Evolutionary conservation across 2,888 invertebrate genomes (phyloP).

Genomic region (Drosophila glabriapex): DNA sequence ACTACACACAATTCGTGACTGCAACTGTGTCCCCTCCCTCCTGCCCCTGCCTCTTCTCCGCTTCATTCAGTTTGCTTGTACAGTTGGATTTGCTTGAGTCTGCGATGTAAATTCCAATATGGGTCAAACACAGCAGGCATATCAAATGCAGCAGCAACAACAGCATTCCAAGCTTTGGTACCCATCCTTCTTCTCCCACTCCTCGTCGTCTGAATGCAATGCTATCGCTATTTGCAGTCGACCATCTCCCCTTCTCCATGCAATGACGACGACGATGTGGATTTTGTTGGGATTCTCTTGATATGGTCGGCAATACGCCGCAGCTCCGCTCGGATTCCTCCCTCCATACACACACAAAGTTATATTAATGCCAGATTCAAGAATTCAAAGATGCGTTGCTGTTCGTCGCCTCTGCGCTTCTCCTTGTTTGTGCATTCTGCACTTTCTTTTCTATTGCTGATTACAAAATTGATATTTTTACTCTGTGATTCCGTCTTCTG

Average conservation of each 20-base stretch:
- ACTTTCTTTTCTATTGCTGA: slow-evolving; percentile 45
- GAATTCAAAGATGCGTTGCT: slow-evolving; percentile 73
- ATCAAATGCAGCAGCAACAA: slow-evolving; percentile 63
- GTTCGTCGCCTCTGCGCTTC: slow-evolving; percentile 29
- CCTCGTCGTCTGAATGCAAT: slow-evolving; percentile 44
- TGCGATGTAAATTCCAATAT: slow-evolving; percentile 74
- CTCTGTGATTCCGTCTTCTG: slow-evolving; percentile 57
- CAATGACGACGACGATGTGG: slow-evolving; percentile 46
- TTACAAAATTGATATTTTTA: slow-evolving; percentile 75
- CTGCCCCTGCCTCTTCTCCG: background rate
- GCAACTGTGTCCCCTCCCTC: slow-evolving; percentile 11
- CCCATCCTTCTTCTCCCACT: slow-evolving; percentile 1
- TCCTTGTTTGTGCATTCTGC: slow-evolving; percentile 29
- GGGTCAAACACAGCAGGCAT: slow-evolving; percentile 77
- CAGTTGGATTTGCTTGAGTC: slow-evolving; percentile 42
- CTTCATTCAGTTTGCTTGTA: slow-evolving; percentile 6
- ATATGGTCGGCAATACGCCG: slow-evolving; percentile 17
- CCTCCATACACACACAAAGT: slow-evolving; percentile 65
- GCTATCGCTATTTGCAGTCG: slow-evolving; percentile 64
- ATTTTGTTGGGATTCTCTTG: slow-evolving; percentile 78
- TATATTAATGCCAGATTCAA: slow-evolving; percentile 82
- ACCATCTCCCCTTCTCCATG: slow-evolving; percentile 51
- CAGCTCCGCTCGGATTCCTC: slow-evolving; percentile 5
- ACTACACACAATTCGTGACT: slow-evolving; percentile 72
- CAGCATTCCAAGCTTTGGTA: slow-evolving; percentile 60